A percentile compares a stretch with the other conserved stretches of the same genome.
Conservation (phyloP, 2,797 vertebrate species). For the Phyllotis vaccarum region DNA sequence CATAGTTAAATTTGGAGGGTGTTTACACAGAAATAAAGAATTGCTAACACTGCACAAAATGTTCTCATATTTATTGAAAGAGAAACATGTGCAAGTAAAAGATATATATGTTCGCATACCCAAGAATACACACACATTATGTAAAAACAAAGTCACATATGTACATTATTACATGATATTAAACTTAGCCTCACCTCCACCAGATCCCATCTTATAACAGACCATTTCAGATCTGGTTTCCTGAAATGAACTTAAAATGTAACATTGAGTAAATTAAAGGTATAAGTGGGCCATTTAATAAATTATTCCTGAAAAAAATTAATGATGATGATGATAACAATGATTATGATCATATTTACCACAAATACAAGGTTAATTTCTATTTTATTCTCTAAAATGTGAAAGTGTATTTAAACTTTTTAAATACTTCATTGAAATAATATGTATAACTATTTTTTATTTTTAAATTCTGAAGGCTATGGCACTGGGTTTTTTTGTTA, state of each 20-base stretch:
- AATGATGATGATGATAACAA: not conserved
- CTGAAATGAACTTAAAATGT: not conserved
- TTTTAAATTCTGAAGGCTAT: not conserved
- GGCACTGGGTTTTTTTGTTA: not conserved
- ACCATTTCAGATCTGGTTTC: not conserved
- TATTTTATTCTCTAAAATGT: not conserved
- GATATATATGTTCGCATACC: not conserved
- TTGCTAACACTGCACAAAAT: not conserved
- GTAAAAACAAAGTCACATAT: not conserved
- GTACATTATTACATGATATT: not conserved
- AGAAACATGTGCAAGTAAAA: not conserved
- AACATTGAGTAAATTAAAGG: not conserved
- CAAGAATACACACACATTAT: not conserved
- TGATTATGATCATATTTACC: not conserved
- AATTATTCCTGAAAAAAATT: not conserved
- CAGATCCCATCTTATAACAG: not conserved
- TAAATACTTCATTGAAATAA: not conserved
- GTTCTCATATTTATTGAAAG: not conserved
- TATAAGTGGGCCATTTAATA: not conserved
- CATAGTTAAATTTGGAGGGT: not conserved
- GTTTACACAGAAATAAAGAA: not conserved
- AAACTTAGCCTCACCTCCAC: conserved; percentile 1
- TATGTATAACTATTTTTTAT: not conserved
- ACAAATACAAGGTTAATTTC: not conserved
- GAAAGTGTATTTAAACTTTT: conserved; percentile 3